Evolutionary conservation across 2,888 invertebrate species (phyloP), one percentile per base, ranked within the genome.

Genomic region (Myathropa florea): DNA sequence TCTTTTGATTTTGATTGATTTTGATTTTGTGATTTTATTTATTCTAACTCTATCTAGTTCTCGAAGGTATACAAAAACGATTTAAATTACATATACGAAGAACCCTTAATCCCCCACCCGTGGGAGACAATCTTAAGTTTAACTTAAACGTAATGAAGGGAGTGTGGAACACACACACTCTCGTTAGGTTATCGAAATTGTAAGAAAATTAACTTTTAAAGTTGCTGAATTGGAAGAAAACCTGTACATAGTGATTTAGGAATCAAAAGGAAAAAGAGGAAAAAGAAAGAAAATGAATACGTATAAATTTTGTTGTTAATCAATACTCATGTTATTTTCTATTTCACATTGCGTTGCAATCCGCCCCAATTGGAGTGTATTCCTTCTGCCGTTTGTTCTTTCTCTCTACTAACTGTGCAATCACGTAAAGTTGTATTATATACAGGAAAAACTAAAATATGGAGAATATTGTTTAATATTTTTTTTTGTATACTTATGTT

Each of bases 1-100:
- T 85, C 9, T 39, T 46, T 18, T 67, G 28, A 64, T 77, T 85
- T 85, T 81, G 68, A 53, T 65, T 76, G 46, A 46, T 18, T 46
- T 46, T 46, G 46, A 46, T 55, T 39, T 82, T 86, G 86, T 86
- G 86, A 86, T 86, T 85, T 83, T 71, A 86, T 86, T 86, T 86
- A 86, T 86, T 83, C 83, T 60, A 78, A 68, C 65, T 70, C 64
- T 46, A 46, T 76, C 60, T 79, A 70, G 53, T 70, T 83, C 33
- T 60, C 64, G 68, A 70, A 67, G 88, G 88, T 88, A 89, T 88
- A 89, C 88, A 89, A 83, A 84, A 83, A 65, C 53, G 24, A 33
- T 12, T 33, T 9, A 46, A 78, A 36, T 12, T 78, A 65, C 23
- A 57, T n/a, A 21, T 39, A 65, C 18, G 7, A 33, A 65, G 55